Base-by-base conservation (phyloP, 2,888 invertebrate species). In the Mythimna ferrago region DNA sequence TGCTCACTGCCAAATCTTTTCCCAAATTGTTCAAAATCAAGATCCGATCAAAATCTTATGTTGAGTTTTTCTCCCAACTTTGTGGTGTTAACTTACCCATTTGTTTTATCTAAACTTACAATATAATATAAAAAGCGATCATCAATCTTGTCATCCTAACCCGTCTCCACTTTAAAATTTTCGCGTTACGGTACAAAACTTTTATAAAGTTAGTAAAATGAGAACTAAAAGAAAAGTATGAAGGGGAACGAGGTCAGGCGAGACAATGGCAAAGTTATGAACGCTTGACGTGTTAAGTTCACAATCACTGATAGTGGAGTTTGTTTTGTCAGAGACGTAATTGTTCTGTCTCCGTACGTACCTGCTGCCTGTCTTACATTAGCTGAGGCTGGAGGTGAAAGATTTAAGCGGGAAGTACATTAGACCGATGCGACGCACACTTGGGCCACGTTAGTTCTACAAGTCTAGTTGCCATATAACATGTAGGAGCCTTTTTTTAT, bases 231-330 rank as follows among this genome's bases (percentile, higher is more conserved):
- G 56, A 53, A 76, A 76, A 77, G 35, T 57, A 38, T 41, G 35
- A 65, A 21, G 19, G 16, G 10, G 44, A 78, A 80, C 54, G 32
- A 41, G 72, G 82, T 78, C 78, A 67, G 44, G 7, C 2, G 11
- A 60, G 54, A 63, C 70, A 61, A 77, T 19, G 54, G 21, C 4
- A 6, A 60, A 71, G 66, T 67, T 57, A 9, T 60, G 26, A 41
- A 76, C 32, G 53, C 66, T 75, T 51, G n/a, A n/a, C n/a, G 19
- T 66, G 66, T 81, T 66, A 54, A 67, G 54, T 71, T 76, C 57
- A 56, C 54, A 63, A 61, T 56, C 72, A 2, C 57, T 58, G 81
- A 72, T 72, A 65, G 19, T 65, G 21, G n/a, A 6, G 35, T 81
- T 81, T 71, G 64, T 62, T 67, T 51, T 64, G 51, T 57, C 51